Conservation (phyloP, 2,888 invertebrate genomes). For the Cheilosia urbana region DNA sequence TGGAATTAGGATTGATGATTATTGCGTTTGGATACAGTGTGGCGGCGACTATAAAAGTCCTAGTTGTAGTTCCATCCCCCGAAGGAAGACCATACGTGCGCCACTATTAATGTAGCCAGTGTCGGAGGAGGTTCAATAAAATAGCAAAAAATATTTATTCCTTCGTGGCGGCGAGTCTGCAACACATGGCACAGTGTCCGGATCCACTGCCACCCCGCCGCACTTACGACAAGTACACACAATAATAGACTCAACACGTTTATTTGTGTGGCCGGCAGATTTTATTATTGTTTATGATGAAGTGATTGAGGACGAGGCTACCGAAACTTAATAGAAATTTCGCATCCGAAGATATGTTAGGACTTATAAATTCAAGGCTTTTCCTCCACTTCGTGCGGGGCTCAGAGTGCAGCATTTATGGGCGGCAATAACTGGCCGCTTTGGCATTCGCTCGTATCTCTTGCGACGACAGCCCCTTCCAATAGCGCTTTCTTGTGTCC, state of each 20-base stretch:
- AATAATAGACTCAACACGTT: slow-evolving; percentile 73
- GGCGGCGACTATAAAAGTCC: slow-evolving; percentile 44
- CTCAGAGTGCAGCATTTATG: slow-evolving; percentile 66
- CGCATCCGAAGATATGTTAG: slow-evolving; percentile 54
- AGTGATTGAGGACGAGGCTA: slow-evolving; percentile 65
- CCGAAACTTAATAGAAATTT: slow-evolving; percentile 72
- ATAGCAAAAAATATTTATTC: slow-evolving; percentile 68
- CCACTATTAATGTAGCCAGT: slow-evolving; percentile 56
- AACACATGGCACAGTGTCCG: slow-evolving; percentile 61
- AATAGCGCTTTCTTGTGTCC: slow-evolving; percentile 52
- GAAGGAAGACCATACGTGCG: slow-evolving; percentile 21
- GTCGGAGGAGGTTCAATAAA: slow-evolving; percentile 71
- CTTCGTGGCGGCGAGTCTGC: slow-evolving; percentile 12
- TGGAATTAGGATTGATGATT: slow-evolving; percentile 83
- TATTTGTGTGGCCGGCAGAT: slow-evolving; percentile 63
- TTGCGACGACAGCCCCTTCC: neutral
- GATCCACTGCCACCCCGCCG: neutral
- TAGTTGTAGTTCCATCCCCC: slow-evolving; percentile 10
- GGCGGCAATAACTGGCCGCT: slow-evolving; percentile 67
- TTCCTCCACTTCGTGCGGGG: slow-evolving; percentile 40
- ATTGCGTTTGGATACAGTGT: slow-evolving; percentile 82
- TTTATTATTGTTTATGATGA: slow-evolving; percentile 74
- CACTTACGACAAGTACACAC: slow-evolving; percentile 46
- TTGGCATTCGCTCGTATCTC: slow-evolving; percentile 66
- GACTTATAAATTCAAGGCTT: slow-evolving; percentile 75